Percentiles rank a stretch among this genome's conserved stretches.
phyloP scores from a whole-genome alignment of 2,797 vertebrate species.

The Paramormyrops hopkinsi region DNA sequence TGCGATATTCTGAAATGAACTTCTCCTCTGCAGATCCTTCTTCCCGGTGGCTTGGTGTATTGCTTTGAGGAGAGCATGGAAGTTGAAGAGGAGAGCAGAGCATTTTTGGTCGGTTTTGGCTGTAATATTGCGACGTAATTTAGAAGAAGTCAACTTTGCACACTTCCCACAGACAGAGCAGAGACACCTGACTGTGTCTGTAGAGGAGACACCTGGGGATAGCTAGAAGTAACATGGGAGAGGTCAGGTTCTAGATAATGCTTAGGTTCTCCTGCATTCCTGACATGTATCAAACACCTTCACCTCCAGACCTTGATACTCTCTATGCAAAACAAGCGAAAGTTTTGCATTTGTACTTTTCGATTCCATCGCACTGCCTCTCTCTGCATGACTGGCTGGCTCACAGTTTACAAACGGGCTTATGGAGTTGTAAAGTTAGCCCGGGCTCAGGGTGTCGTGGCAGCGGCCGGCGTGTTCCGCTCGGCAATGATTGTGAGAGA shows the following conservation, averaged over 20 bases:
- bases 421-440: not conserved
- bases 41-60: not conserved
- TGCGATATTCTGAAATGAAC: not conserved
- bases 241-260: not conserved
- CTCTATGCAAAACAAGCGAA: not conserved
- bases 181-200: not conserved
- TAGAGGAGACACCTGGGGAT: not conserved
- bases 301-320: not conserved
- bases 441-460: not conserved
- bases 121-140: not conserved
- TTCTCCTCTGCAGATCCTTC: not conserved
- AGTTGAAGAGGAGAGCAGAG: not conserved
- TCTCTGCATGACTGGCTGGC: not conserved
- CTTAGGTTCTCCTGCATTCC: not conserved
- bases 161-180: not conserved
- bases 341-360: not conserved
- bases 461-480: not conserved
- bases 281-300: not conserved
- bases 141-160: not conserved
- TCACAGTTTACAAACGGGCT: not conserved
- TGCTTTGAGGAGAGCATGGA: not conserved
- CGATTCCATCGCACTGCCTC: not conserved
- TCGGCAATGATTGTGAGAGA: not conserved
- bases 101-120: not conserved
- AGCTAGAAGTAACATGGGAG: not conserved